Conservation (phyloP, 2,113 vertebrate genomes). For the Hippopotamus amphibius region DNA sequence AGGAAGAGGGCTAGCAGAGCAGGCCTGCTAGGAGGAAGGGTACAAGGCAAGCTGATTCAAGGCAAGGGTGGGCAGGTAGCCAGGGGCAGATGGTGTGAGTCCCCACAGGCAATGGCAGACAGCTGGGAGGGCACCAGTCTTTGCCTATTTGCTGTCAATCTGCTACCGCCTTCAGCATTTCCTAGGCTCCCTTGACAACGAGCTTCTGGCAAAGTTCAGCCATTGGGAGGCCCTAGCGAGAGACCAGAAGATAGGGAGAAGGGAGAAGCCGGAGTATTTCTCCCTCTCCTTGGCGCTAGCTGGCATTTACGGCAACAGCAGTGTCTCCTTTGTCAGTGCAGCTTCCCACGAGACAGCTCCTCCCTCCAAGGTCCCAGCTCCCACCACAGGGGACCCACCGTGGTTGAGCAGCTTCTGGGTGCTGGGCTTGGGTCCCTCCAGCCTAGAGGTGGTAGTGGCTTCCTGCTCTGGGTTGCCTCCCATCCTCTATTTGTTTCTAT, state of each 20-base stretch:
- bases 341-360: neutral
- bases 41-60: neutral
- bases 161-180: neutral
- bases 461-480: neutral
- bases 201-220: neutral
- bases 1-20: neutral
- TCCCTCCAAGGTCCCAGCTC: neutral
- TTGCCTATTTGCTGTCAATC: neutral
- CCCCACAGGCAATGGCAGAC: neutral
- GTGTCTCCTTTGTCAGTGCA: neutral
- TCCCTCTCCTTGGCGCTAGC: neutral
- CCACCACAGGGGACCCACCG: neutral
- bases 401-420: neutral
- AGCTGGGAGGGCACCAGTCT: neutral
- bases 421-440: neutral
- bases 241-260: neutral
- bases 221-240: neutral
- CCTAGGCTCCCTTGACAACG: neutral
- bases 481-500: neutral
- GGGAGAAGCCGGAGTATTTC: neutral
- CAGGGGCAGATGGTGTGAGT: no score
- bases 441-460: neutral
- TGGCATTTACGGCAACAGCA: neutral
- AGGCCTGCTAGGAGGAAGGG: neutral
- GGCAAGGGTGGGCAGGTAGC: neutral